A percentile compares a stretch with the other conserved stretches of the same genome.
Evolutionary conservation across 2,888 invertebrate species (phyloP).

Genomic region (Cosmia trapezina): DNA sequence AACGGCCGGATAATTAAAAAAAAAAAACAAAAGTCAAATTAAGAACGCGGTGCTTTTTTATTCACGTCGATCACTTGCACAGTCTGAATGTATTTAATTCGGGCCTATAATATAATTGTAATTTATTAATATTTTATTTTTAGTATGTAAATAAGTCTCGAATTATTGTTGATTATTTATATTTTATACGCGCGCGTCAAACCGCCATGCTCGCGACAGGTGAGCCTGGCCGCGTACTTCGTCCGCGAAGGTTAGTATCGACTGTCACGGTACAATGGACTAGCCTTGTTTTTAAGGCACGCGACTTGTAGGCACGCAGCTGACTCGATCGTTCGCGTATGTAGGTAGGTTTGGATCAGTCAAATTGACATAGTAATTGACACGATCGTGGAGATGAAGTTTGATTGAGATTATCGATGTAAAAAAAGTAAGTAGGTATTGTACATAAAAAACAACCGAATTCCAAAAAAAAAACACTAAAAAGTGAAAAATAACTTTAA

Average conservation of each 20-base stretch:
- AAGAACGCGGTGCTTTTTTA: conserved; percentile 58
- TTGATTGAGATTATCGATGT: conserved; percentile 18
- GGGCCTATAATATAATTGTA: conserved; percentile 6
- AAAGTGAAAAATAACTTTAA: too few relatives aligned
- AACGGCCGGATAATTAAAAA: conserved; percentile 57
- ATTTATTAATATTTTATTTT: conserved; percentile 11
- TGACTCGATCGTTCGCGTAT: conserved; percentile 58
- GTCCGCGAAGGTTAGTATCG: conserved; percentile 81
- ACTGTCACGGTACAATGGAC: conserved; percentile 82
- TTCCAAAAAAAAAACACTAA: too few relatives aligned
- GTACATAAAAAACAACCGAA: too few relatives aligned
- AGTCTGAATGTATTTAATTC: conserved; percentile 19
- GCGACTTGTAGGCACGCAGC: conserved; percentile 72
- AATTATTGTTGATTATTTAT: conserved; percentile 59
- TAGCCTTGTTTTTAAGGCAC: conserved; percentile 85
- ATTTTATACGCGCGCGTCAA: conserved; percentile 77
- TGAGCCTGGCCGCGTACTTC: conserved; percentile 75
- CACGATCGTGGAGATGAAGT: conserved; percentile 39
- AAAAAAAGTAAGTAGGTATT: not conserved
- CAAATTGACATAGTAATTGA: conserved; percentile 75
- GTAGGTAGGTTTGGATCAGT: conserved; percentile 69
- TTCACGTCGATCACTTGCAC: conserved; percentile 62
- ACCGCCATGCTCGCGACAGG: conserved; percentile 75
- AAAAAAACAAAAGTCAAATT: conserved; percentile 64
- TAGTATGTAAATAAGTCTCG: conserved; percentile 22